phyloP scores from a whole-genome alignment of 2,888 invertebrate genomes.

The Zaprionus obscuricornis region DNA sequence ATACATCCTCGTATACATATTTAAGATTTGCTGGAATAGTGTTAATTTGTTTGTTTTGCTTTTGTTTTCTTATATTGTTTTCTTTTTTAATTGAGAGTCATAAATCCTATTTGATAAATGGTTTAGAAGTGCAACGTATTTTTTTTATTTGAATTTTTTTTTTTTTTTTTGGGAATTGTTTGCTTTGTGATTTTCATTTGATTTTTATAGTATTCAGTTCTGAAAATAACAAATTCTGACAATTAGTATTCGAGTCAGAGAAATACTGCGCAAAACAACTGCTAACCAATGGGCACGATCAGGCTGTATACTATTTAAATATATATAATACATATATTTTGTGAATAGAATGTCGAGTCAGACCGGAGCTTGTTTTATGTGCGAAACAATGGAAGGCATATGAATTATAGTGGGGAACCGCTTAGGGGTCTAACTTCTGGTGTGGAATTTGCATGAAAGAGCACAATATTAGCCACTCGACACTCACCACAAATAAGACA shows the following conservation, averaged over 20 bases:
- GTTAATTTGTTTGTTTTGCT: not conserved
- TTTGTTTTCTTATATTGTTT: constrained; percentile 4
- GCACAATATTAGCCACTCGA: constrained; percentile 29
- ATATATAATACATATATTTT: not conserved
- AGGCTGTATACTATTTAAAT: constrained; percentile 37
- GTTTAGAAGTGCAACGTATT: constrained; percentile 39
- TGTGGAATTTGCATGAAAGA: constrained; percentile 52
- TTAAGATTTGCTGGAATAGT: constrained; percentile 22
- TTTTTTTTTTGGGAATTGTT: constrained; percentile 29
- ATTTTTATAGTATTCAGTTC: constrained; percentile 43
- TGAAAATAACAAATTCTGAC: constrained; percentile 23
- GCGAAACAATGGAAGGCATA: constrained; percentile 66
- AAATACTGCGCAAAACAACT: constrained; percentile 65
- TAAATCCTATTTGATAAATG: constrained; percentile 64
- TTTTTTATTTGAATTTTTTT: too few species aligned
- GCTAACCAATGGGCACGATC: constrained; percentile 72
- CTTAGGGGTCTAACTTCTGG: constrained; percentile 39
- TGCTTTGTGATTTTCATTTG: constrained; percentile 50
- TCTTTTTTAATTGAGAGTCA: constrained; percentile 34
- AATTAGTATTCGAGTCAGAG: constrained; percentile 64
- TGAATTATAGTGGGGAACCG: constrained; percentile 63
- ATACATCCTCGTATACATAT: constrained; percentile 2
- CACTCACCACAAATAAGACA: constrained; percentile 9
- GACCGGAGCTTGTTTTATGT: constrained; percentile 61
- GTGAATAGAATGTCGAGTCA: constrained; percentile 17